Conservation (phyloP, 2,888 invertebrate genomes). For the Dynastes tityus region DNA sequence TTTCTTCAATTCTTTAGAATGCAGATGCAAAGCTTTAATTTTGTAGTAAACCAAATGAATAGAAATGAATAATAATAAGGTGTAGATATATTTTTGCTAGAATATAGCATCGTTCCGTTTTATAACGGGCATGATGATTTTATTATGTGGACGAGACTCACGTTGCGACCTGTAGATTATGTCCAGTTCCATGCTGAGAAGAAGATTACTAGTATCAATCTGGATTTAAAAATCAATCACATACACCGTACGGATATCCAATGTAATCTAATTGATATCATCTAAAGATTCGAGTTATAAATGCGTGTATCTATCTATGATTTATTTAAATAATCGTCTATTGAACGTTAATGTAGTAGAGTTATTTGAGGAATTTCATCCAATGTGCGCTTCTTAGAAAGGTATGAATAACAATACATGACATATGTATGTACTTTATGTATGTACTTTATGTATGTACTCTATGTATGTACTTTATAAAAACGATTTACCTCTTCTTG, state of each 20-base stretch:
- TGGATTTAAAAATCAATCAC: slow-evolving; percentile 63
- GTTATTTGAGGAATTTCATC: neutral
- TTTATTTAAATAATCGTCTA: slow-evolving; percentile 22
- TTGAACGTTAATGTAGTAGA: neutral
- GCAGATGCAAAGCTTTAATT: slow-evolving; percentile 28
- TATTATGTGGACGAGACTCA: slow-evolving; percentile 54
- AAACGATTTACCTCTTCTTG: too few species aligned
- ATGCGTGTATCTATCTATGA: slow-evolving; percentile 3
- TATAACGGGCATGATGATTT: slow-evolving; percentile 51
- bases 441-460: too few species aligned
- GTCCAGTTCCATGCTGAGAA: slow-evolving; percentile 62
- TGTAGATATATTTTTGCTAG: slow-evolving; percentile 16
- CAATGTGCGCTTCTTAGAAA: too few species aligned
- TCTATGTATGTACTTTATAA: too few species aligned
- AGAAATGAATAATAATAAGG: slow-evolving; percentile 26
- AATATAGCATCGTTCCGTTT: slow-evolving; percentile 6
- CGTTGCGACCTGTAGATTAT: slow-evolving; percentile 50
- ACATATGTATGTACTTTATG: too few species aligned
- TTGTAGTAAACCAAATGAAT: slow-evolving; percentile 21
- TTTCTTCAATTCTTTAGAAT: neutral
- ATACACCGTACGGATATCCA: slow-evolving; percentile 56
- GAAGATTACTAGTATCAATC: slow-evolving; percentile 61
- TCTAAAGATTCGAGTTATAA: slow-evolving; percentile 46
- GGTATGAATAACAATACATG: too few species aligned
- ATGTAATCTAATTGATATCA: slow-evolving; percentile 58